Evolutionary conservation across 2,888 invertebrate species (phyloP), one percentile per base, ranked within the genome.

Genomic region (Sepioteuthis lessoniana): DNA sequence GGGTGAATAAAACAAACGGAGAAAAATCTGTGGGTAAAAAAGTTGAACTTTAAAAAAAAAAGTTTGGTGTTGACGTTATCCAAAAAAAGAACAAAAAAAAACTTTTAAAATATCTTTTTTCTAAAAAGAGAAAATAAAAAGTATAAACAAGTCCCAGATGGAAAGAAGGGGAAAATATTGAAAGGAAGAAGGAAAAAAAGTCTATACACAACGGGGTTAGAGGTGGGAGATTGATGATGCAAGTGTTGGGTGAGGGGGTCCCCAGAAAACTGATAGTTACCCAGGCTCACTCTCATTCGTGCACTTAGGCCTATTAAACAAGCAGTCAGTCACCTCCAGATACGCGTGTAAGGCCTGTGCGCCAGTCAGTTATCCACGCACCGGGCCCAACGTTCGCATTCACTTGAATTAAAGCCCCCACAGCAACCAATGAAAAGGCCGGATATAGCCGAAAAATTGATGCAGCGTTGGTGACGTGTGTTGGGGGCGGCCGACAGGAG

Each of bases 401-500:
- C 31, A 31, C 10, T 37, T 37, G 28, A 94, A 94, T 90, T 90
- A 93, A 42, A 60, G 28, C n/a, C 94, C 90, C 38, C 42, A 31
- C 38, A 42, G 90, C 50, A 94, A 13, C 90, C 50, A 46, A 46
- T 94, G 92, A 92, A 92, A 92, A 92, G 92, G 55, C 92, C 91
- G 92, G 50, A 93, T 90, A 93, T 92, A 93, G 94, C 90, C 92
- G 90, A 60, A 90, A 37, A 38, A 94, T 94, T 93, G 42, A n/a
- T 46, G n/a, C 46, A 60, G 47, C 94, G 94, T 90, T 94, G 91
- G 91, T 94, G 94, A 94, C 94, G 94, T 91, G 94, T 92, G 94
- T 76, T 91, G 90, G 47, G 37, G 93, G 35, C 90, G 46, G 60
- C 93, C 90, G 90, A 90, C 90, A 93, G 55, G 93, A 92, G 50